Evolutionary conservation across 1,140 invertebrate genomes (phyloP).

Genomic region (Pectinophora gossypiella): DNA sequence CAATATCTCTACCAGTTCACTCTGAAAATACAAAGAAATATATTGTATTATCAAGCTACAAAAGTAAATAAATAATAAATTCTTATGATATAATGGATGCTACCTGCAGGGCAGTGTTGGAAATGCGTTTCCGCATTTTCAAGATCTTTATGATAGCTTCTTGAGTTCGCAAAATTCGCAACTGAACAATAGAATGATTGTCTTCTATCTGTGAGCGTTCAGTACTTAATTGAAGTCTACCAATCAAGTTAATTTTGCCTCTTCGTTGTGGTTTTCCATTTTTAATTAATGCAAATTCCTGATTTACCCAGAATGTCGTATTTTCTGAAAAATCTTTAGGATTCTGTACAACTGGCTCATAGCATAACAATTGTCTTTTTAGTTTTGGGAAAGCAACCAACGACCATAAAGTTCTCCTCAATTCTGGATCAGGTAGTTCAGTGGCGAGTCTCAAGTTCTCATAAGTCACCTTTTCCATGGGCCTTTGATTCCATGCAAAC

Average conservation of each 20-base stretch:
- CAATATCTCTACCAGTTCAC: constrained; percentile 97
- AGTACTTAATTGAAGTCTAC: constrained; percentile 94
- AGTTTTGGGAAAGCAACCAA: constrained; percentile 98
- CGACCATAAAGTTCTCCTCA: constrained; percentile 97
- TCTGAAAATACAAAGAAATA: constrained; percentile 64
- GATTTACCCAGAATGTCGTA: constrained; percentile 97
- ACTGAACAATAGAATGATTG: constrained; percentile 97
- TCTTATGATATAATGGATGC: no score
- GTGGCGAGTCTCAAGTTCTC: constrained; percentile 97
- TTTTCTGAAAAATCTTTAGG: constrained; percentile 96
- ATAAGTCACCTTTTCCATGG: constrained; percentile 93
- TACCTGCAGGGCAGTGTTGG: constrained; percentile 93
- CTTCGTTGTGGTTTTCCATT: constrained; percentile 95
- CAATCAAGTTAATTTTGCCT: constrained; percentile 96
- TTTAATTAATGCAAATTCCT: constrained; percentile 94
- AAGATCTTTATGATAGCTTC: constrained; percentile 99
- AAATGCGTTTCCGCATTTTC: constrained; percentile 97
- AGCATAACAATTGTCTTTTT: constrained; percentile 92
- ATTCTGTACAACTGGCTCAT: constrained; percentile 85
- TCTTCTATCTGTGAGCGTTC: constrained; percentile 97
- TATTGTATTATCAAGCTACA: background rate
- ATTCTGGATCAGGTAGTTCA: constrained; percentile 96
- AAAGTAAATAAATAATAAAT: no score
- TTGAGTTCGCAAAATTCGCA: constrained; percentile 93
- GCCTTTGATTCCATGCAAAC: constrained; percentile 98